Evolutionary conservation across 1,140 invertebrate species (phyloP).

Genomic region (Drosophila pruinosa): DNA sequence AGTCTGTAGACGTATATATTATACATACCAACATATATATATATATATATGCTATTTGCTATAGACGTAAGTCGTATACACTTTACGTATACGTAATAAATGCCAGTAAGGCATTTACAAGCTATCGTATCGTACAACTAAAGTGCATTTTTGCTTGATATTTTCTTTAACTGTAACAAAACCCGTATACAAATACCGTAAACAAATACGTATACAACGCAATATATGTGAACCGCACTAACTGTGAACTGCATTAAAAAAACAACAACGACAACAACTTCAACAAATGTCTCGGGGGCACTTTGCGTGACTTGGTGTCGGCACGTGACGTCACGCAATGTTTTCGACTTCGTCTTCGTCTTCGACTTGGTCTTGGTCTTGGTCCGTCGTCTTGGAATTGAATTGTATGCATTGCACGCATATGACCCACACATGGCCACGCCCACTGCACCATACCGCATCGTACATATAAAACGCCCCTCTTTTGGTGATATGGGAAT

Average conservation of each 20-base stretch:
- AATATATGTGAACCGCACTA: constrained; percentile 5
- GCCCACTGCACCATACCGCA: constrained; percentile 10
- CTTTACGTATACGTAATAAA: constrained; percentile 35
- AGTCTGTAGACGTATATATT: constrained; percentile 22
- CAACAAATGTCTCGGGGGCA: constrained; percentile 32
- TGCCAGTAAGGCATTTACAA: constrained; percentile 56
- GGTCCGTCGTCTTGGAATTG: constrained; percentile 37
- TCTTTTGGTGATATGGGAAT: constrained; percentile 3
- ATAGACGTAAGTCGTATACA: neutral
- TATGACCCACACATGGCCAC: constrained; percentile 27
- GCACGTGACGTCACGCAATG: constrained; percentile 52
- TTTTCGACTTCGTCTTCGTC: constrained; percentile 2
- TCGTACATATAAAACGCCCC: neutral
- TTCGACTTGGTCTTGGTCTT: neutral
- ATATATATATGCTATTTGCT: constrained; percentile 18
- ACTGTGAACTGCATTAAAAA: neutral
- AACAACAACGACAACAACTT: constrained; percentile 16
- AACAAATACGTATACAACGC: constrained; percentile 17
- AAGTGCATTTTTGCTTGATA: constrained; percentile 74
- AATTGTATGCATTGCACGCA: constrained; percentile 48
- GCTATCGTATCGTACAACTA: constrained; percentile 54
- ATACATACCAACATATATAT: neutral
- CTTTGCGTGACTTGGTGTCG: constrained; percentile 51
- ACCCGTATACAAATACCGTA: constrained; percentile 12
- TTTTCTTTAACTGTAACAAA: constrained; percentile 62